These are phyloP conservation scores for Mantis religiosa DNA, from an alignment of 2,888 invertebrate species.

Conservation along the genomic window DNA sequence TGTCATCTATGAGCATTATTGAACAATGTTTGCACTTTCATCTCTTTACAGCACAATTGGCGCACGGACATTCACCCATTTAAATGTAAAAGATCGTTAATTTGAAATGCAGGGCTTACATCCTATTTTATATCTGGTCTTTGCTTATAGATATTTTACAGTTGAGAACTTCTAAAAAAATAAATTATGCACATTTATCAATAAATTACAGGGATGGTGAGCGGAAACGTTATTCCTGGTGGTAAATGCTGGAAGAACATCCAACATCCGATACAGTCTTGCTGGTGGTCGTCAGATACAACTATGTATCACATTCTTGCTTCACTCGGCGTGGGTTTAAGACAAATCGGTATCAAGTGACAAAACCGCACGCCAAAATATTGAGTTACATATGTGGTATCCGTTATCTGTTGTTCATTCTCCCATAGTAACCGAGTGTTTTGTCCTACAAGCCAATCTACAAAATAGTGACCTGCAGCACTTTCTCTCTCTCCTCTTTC, in stretches of 20 bases:
- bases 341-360: neutral
- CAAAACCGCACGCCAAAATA: neutral
- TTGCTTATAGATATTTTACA: too few species aligned
- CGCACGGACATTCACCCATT: too few species aligned
- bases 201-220: too few species aligned
- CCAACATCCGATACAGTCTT: neutral
- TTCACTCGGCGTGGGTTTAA: neutral
- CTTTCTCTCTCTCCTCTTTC: neutral
- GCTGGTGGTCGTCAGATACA: neutral
- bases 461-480: neutral
- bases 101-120: too few species aligned
- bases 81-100: too few species aligned
- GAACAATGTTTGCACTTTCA: too few species aligned
- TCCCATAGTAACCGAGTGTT: neutral
- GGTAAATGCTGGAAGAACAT: neutral
- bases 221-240: neutral
- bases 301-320: neutral
- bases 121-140: too few species aligned
- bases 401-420: neutral
- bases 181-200: too few species aligned
- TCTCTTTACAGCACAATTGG: too few species aligned
- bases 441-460: neutral
- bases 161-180: too few species aligned
- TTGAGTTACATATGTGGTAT: neutral
- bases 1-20: too few species aligned